A percentile compares a stretch with the other conserved stretches of the same genome.
Evolutionary conservation across 1,140 invertebrate species (phyloP).

Genomic region (Papilio polytes): DNA sequence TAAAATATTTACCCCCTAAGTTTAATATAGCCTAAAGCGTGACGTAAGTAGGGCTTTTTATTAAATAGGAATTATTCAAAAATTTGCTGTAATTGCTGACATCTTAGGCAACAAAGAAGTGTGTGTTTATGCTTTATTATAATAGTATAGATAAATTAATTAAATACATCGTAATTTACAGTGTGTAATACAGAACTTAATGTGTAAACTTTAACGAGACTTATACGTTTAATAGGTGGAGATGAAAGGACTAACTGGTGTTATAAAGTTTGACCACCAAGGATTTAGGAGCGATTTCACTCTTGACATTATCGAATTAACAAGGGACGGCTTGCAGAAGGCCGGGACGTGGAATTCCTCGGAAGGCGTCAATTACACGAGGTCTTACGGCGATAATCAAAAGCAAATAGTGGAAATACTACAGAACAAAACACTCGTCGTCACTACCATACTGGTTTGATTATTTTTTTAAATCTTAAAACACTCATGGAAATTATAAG

Average conservation of each 20-base stretch:
- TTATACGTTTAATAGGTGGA: constrained; percentile 87
- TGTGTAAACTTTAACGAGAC: constrained; percentile 12
- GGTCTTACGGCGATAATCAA: constrained; percentile 92
- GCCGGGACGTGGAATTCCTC: constrained; percentile 96
- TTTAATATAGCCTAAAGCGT: no score
- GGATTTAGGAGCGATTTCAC: constrained; percentile 96
- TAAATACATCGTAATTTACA: neutral
- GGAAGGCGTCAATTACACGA: constrained; percentile 95
- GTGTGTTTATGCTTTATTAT: no score
- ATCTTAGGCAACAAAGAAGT: no score
- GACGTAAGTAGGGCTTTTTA: no score
- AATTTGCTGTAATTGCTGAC: no score
- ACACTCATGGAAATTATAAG: no score
- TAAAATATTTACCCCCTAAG: no score
- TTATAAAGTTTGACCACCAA: constrained; percentile 97
- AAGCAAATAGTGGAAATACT: constrained; percentile 94
- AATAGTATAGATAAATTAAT: constrained; percentile 22
- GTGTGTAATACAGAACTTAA: neutral
- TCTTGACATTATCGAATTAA: constrained; percentile 95
- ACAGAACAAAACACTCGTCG: constrained; percentile 95
- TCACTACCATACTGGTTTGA: constrained; percentile 95
- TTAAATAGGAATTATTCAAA: no score
- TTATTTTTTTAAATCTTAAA: no score
- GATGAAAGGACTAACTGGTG: constrained; percentile 95
- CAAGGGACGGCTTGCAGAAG: constrained; percentile 91